Base-by-base conservation (phyloP, 2,797 vertebrate species). In the Macroramphosus scolopax region DNA sequence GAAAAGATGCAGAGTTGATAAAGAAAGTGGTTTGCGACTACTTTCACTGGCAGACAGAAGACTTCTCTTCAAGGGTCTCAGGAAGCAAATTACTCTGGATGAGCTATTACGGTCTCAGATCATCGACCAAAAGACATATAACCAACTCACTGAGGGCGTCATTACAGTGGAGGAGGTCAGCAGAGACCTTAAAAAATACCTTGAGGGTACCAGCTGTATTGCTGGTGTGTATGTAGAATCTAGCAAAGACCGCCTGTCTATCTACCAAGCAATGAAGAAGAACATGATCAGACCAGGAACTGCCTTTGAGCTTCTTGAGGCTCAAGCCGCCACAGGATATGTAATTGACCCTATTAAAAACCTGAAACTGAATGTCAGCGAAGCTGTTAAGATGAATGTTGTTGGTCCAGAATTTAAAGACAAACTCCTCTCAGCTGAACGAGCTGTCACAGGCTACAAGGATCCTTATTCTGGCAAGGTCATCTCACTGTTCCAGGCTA, bases 201-300 rank as follows among this genome's bases (percentile, higher is more conserved):
- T 99, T 3, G 93, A 97, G 72, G 97, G 97, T 8, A 92, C 92
- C 41, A 98, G 97, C 81, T 96, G 93, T 72, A 98, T 99, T 0
- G 93, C 97, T 0, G 97, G 97, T 0, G 95, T 99, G 42, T 93
- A 87, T 0, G 93, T 99, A 2, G 97, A 99, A 28, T 91, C 94
- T 31, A 89, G 86, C 13, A 98, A 98, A 89, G 97, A 99, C 39
- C 80, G 93, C 3, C 83, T 95, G 1, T 96, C 97, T 0, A 93
- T 99, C 56, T 99, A 99, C 81, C 95, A 97, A 82, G 97, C 96
- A 51, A 99, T 99, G 96, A 99, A 98, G 80, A 98, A 97, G 64
- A 96, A 95, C 40, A 96, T 99, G 89, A 95, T 99, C 63, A 88
- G 97, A 47, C 97, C 97, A 0, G 97, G 97, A 12, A 99, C 97